Conservation (phyloP, 2,797 vertebrate species). For the Leontocebus nigricollis region DNA sequence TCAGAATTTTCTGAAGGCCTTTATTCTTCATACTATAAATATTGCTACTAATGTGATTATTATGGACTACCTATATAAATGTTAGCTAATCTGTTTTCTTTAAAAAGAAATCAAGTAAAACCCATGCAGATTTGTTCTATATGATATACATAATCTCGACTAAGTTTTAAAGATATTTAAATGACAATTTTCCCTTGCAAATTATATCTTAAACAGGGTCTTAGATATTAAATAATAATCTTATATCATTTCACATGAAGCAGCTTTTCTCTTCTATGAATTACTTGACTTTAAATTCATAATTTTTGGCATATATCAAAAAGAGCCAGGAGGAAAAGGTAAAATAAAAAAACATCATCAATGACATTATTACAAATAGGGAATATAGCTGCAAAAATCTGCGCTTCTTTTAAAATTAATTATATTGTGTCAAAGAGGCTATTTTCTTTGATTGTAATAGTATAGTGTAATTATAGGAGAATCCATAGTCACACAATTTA, state of each 20-base stretch:
- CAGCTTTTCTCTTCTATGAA: not conserved
- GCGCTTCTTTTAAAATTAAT: not conserved
- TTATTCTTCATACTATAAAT: not conserved
- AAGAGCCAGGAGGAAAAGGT: not conserved
- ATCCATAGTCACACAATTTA: not conserved
- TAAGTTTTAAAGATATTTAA: not conserved
- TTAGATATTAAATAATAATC: not conserved
- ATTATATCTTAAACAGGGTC: not conserved
- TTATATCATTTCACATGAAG: not conserved
- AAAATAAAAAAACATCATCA: not conserved
- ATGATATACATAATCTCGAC: not conserved
- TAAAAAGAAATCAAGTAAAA: not conserved
- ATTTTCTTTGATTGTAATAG: not conserved
- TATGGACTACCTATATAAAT: not conserved
- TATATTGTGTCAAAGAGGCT: not conserved
- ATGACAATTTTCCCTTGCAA: not conserved
- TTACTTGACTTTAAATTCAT: not conserved
- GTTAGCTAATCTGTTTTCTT: not conserved
- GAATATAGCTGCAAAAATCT: not conserved
- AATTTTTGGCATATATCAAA: not conserved
- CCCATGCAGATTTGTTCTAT: not conserved
- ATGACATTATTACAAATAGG: not conserved
- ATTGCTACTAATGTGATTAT: not conserved
- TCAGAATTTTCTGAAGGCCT: not conserved
- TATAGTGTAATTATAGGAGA: not conserved